Evolutionary conservation across 2,797 vertebrate species (phyloP).

Genomic region (Limosa lapponica): DNA sequence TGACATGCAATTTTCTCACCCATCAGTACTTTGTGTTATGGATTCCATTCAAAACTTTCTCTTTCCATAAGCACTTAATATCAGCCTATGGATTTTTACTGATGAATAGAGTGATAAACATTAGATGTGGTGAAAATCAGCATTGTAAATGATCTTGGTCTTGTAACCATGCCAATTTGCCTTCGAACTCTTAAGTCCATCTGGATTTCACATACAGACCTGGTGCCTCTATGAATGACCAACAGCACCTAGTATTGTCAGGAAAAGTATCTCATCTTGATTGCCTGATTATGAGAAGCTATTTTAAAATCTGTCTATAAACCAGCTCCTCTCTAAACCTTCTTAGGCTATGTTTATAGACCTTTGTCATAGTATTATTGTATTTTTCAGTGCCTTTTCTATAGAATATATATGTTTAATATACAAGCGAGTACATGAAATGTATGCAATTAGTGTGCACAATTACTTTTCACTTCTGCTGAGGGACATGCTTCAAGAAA

Average conservation of each 20-base stretch:
- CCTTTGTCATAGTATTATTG: accelerated
- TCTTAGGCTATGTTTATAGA: background rate
- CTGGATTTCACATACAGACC: background rate
- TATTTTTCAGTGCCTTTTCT: background rate
- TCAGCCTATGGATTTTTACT: background rate
- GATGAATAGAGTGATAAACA: background rate
- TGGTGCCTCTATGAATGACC: background rate
- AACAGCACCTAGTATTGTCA: background rate
- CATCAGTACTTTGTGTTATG: background rate
- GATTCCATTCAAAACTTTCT: background rate
- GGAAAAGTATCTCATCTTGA: background rate
- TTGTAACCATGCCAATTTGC: background rate
- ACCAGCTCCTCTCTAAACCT: background rate
- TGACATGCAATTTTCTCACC: background rate
- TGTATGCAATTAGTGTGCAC: accelerated
- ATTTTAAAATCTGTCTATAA: background rate
- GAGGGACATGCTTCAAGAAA: background rate
- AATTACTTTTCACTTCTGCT: background rate
- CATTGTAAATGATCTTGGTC: background rate
- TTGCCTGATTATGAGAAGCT: background rate
- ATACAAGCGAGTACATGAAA: accelerated
- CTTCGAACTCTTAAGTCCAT: background rate
- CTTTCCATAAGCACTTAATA: background rate
- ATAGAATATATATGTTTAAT: background rate
- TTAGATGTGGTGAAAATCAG: background rate